Conservation (phyloP, 2,113 vertebrate genomes). For the Cavia aperea region DNA sequence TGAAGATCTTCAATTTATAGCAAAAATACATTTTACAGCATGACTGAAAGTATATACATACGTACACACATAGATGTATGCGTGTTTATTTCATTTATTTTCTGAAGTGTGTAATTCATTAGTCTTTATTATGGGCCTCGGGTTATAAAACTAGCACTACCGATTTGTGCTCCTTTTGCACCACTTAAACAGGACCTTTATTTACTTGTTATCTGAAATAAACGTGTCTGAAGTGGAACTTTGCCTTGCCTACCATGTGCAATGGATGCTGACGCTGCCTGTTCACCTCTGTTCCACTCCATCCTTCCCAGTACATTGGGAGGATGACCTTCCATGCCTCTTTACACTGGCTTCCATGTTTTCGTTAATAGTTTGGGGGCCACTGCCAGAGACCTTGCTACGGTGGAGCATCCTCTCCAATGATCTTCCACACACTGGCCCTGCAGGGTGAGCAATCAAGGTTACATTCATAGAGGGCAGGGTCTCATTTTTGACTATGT, state of each 20-base stretch:
- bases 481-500: neutral
- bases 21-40: constrained; percentile 1
- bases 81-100: constrained; percentile 2
- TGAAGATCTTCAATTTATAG: neutral
- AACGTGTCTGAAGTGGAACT: neutral
- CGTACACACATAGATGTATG: neutral
- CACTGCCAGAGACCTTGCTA: no score
- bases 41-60: neutral
- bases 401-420: neutral
- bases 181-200: neutral
- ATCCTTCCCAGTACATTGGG: neutral
- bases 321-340: neutral
- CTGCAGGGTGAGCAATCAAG: neutral
- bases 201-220: neutral
- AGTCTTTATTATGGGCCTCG: neutral
- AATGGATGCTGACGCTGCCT: neutral
- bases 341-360: neutral
- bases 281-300: neutral
- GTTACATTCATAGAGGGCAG: neutral
- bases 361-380: neutral
- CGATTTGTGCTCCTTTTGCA: neutral
- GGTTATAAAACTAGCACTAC: neutral
- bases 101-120: neutral
- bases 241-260: neutral
- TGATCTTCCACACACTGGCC: neutral